phyloP scores from a whole-genome alignment of 2,113 vertebrate species.

The Podiceps cristatus region DNA sequence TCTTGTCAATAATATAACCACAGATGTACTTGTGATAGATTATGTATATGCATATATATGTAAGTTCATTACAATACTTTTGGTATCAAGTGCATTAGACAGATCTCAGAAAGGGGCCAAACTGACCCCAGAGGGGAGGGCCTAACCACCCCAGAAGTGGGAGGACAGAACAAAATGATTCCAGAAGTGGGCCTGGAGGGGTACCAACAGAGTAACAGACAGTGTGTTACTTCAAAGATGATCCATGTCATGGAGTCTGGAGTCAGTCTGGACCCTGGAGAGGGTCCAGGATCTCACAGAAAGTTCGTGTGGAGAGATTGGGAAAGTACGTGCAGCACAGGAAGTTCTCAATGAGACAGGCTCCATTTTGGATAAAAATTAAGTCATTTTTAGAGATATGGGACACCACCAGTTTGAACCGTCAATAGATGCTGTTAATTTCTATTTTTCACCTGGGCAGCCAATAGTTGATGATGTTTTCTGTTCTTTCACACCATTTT shows the following conservation, averaged over 20 bases:
- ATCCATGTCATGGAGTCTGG: not conserved
- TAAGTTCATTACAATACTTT: not conserved
- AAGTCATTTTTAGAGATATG: not conserved
- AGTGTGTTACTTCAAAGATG: not conserved
- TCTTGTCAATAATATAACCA: not conserved
- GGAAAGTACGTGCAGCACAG: not conserved
- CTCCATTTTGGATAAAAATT: not conserved
- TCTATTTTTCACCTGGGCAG: not conserved
- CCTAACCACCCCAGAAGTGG: not conserved
- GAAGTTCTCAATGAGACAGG: not conserved
- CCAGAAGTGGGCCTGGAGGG: fast-evolving
- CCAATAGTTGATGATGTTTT: not conserved
- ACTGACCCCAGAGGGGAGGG: not conserved
- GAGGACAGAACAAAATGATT: not conserved
- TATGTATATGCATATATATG: not conserved
- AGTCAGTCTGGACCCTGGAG: not conserved
- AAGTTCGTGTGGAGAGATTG: not conserved
- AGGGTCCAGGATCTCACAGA: not conserved
- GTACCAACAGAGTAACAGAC: not conserved
- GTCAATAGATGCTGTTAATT: not conserved
- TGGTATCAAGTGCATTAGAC: fast-evolving
- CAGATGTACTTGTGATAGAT: not conserved
- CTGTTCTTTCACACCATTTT: not conserved
- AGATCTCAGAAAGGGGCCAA: not conserved
- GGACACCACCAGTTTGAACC: not conserved